These are phyloP conservation scores for Halyomorpha halys DNA, from an alignment of 1,140 invertebrate species.

Conservation along the genomic window DNA sequence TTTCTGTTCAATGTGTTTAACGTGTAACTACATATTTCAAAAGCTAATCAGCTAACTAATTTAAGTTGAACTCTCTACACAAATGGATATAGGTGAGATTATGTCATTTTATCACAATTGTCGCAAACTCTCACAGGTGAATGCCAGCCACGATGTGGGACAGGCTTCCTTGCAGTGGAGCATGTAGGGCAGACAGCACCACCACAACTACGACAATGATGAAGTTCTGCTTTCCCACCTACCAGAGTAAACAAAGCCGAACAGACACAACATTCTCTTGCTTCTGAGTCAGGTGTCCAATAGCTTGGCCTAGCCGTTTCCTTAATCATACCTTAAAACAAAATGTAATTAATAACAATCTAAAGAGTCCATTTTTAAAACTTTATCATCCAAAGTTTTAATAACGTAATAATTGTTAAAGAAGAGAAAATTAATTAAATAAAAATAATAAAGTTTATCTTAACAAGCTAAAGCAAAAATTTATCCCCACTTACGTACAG, in stretches of 20 bases:
- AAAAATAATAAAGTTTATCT: too few relatives aligned
- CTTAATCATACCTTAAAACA: conserved; percentile 55
- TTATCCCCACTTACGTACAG: too few relatives aligned
- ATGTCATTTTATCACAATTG: conserved; percentile 36
- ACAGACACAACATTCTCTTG: conserved; percentile 56
- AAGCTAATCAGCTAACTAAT: too few relatives aligned
- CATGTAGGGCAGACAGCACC: conserved; percentile 57
- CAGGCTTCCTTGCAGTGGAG: conserved; percentile 48
- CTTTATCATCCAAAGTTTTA: too few relatives aligned
- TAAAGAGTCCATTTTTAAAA: not conserved
- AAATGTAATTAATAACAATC: conserved; percentile 10
- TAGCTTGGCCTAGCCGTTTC: conserved; percentile 67
- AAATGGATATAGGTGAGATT: too few relatives aligned
- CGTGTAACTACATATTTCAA: too few relatives aligned
- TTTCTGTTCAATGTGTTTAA: too few relatives aligned
- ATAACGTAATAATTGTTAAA: too few relatives aligned
- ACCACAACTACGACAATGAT: conserved; percentile 70
- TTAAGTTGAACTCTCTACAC: too few relatives aligned
- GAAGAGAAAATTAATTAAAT: too few relatives aligned
- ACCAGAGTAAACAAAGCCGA: conserved; percentile 41
- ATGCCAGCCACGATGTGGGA: conserved; percentile 57
- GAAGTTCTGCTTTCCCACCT: conserved; percentile 39
- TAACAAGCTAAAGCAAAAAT: too few relatives aligned
- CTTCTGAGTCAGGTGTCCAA: conserved; percentile 66
- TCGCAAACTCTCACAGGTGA: conserved; percentile 59